Evolutionary conservation across 2,113 vertebrate genomes (phyloP), one percentile per base, ranked within the genome.

Genomic region (Elephantulus edwardii): DNA sequence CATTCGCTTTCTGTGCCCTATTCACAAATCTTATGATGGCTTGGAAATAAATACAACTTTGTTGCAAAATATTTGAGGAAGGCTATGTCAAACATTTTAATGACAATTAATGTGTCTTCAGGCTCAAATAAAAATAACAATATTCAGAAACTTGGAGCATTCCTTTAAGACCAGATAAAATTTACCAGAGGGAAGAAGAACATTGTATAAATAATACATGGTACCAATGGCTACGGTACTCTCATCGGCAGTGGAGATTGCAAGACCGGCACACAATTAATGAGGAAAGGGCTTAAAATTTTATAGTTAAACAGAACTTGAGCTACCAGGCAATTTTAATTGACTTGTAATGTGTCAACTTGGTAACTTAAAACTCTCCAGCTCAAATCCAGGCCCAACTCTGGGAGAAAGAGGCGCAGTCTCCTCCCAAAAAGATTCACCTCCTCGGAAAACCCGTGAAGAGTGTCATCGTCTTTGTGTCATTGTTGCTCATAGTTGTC

Each of bases 31-130:
- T 90, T 71, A 44, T 1, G 28, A 68, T 1, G 3, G 13, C 40
- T 84, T 68, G 62, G 48, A 81, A 54, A 66, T 77, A 89, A 60
- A 62, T 62, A 90, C 40, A 94, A 81, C 66, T 89, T 68, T 46
- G 79, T 62, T 74, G 60, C 78, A 78, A 80, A 93, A 83, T 62
- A 93, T 92, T 92, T 91, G 42, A 87, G 85, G 54, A 33, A 89
- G 30, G 72, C 64, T 72, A 0, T 78, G 78, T 77, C 88, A 93
- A 93, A 96, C 75, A 93, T 93, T 74, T 92, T 42, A 46, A 54
- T 84, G 78, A 88, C 38, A 91, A 93, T 90, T 94, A 92, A 93
- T 92, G 85, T 83, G 77, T 78, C 52, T 78, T 79, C 77, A 76
- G 77, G 3, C 40, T 80, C n/a, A 38, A 40, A 71, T 91, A 70